These are phyloP conservation scores for Misgurnus mizolepis DNA, from an alignment of 2,113 vertebrate genomes.

Conservation along the genomic window DNA sequence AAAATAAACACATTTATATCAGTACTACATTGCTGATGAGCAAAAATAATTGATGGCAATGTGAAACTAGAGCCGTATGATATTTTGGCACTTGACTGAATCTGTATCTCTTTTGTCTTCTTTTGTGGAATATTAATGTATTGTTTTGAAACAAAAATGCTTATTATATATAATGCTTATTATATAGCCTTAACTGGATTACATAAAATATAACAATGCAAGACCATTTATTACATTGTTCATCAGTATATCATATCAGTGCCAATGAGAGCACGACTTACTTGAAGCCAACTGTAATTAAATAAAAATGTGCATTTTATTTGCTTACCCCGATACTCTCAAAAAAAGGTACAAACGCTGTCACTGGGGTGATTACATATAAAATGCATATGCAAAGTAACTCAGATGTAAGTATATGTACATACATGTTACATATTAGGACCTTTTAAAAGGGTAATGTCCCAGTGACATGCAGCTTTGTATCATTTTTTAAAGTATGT, in stretches of 20 bases:
- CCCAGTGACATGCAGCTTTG: too few relatives aligned
- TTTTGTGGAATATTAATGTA: slow-evolving; percentile 49
- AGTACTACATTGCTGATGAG: slow-evolving; percentile 72
- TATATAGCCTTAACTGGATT: slow-evolving; percentile 7
- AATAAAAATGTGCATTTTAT: not conserved
- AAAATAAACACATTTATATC: slow-evolving; percentile 56
- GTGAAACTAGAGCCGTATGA: slow-evolving; percentile 74
- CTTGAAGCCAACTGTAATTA: slow-evolving; percentile 5
- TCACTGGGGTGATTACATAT: too few relatives aligned
- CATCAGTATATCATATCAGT: not conserved
- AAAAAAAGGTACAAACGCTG: too few relatives aligned
- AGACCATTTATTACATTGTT: slow-evolving; percentile 10
- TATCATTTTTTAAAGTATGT: too few relatives aligned
- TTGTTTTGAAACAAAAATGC: slow-evolving; percentile 58
- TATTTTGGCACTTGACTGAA: slow-evolving; percentile 66
- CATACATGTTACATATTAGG: too few relatives aligned
- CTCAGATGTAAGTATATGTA: too few relatives aligned
- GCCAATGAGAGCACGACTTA: slow-evolving; percentile 9
- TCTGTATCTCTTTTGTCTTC: slow-evolving; percentile 33
- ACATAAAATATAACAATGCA: not conserved
- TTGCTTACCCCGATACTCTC: not conserved
- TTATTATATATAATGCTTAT: not conserved
- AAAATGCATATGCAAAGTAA: too few relatives aligned
- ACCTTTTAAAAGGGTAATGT: too few relatives aligned
- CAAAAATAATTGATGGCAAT: slow-evolving; percentile 71